Base-by-base conservation (phyloP, 2,797 vertebrate genomes). In the Scolopax bukidnonensis region DNA sequence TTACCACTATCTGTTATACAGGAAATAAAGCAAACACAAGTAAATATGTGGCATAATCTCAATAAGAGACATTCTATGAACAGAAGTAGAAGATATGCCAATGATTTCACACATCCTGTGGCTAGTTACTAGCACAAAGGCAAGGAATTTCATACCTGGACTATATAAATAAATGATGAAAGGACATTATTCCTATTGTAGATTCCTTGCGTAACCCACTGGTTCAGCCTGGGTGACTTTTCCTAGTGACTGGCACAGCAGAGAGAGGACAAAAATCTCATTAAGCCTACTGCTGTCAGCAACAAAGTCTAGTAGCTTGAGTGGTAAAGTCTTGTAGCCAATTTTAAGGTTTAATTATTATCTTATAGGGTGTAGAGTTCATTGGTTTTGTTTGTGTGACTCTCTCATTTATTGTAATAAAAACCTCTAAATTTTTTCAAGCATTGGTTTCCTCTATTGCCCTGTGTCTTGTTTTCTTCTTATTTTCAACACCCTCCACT, bases 1-100 rank as follows among this genome's bases (percentile, higher is more conserved):
- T 78, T 24, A 50, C 8, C 50, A 38, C 16, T 32, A 20, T 3
- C 7, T 38, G 6, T 47, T 63, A 24, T 0, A 1, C 17, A 25
- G 16, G 61, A 79, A 73, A 84, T 25, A 50, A 0, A 2, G 7
- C 10, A 86, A 74, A 56, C 16, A 21, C 6, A 65, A 38, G 17
- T 10, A 61, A 57, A 18, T 32, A 18, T 15, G 8, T 11, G 16
- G 13, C 36, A 71, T 28, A 33, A 60, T 57, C 36, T 75, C 70
- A 57, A 9, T 16, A 11, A 65, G n/a, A 53, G 9, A 18, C 3
- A 15, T 47, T 57, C 32, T 50, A 10, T 21, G 27, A 79, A 50
- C 3, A 47, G 9, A 45, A 48, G 6, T 41, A 80, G 47, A 67
- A 50, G 5, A 17, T 12, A 18, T 3, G 32, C 7, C 36, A 50